A percentile compares a stretch with the other conserved stretches of the same genome.
Evolutionary conservation across 1,140 invertebrate species (phyloP).

Genomic region (Drosophila navojoa): DNA sequence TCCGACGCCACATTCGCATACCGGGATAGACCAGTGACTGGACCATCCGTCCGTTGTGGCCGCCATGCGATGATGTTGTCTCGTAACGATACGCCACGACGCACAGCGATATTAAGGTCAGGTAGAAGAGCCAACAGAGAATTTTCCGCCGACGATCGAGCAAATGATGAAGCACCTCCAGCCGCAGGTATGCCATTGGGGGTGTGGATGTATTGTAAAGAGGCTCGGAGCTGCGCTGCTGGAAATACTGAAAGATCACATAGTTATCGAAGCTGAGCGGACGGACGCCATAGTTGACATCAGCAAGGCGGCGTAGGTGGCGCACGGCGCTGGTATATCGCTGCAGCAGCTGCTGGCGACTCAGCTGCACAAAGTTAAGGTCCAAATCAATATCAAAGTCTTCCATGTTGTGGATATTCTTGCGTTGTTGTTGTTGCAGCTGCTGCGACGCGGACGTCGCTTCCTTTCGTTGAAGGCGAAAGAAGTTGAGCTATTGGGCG

Average conservation of each 20-base stretch:
- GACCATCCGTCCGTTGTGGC: constrained; percentile 76
- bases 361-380: constrained; percentile 68
- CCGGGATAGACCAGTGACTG: constrained; percentile 85
- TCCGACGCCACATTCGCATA: constrained; percentile 84
- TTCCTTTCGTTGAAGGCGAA: neutral
- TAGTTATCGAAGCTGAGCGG: constrained; percentile 76
- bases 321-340: constrained; percentile 64
- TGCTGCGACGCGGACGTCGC: constrained; percentile 30
- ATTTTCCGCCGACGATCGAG: constrained; percentile 76
- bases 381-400: constrained; percentile 68
- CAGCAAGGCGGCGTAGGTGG: constrained; percentile 68
- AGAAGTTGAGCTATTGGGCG: neutral
- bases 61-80: constrained; percentile 63
- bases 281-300: constrained; percentile 65
- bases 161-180: constrained; percentile 75
- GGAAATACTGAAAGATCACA: constrained; percentile 77
- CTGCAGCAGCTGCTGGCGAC: constrained; percentile 69
- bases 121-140: constrained; percentile 76
- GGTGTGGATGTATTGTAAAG: constrained; percentile 29
- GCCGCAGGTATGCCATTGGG: constrained; percentile 59
- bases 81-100: constrained; percentile 75
- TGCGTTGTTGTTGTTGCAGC: no score
- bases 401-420: constrained; percentile 29
- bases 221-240: constrained; percentile 45
- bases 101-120: constrained; percentile 64